These are phyloP conservation scores for Silvanus unidentatus DNA, from an alignment of 2,888 invertebrate genomes.

Conservation along the genomic window DNA sequence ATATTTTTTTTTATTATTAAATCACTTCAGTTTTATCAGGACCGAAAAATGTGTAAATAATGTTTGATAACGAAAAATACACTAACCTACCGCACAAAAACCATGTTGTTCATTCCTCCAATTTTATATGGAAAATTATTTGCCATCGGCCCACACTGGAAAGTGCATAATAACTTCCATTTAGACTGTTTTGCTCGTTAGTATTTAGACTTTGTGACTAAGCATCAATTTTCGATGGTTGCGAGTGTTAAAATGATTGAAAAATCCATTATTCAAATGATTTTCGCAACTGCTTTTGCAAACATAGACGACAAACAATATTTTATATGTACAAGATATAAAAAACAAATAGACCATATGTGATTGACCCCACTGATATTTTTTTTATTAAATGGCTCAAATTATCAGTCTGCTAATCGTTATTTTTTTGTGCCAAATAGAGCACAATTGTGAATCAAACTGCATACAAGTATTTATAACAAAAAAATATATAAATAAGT, in stretches of 20 bases:
- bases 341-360: constrained; percentile 43
- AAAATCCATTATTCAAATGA: constrained; percentile 19
- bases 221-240: too few relatives aligned
- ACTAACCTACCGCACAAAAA: constrained; percentile 31
- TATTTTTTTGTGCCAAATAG: constrained; percentile 20
- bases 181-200: too few relatives aligned
- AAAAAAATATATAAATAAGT: too few relatives aligned
- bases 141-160: too few relatives aligned
- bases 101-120: constrained; percentile 4
- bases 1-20: too few relatives aligned
- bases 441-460: constrained; percentile 7
- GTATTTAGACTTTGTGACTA: too few relatives aligned
- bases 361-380: constrained; percentile 39
- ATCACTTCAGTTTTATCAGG: background rate
- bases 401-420: constrained; percentile 27
- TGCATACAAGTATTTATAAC: too few relatives aligned
- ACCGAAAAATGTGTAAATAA: constrained; percentile 15
- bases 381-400: constrained; percentile 16
- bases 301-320: constrained; percentile 39
- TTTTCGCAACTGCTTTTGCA: constrained; percentile 38
- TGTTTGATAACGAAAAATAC: constrained; percentile 19
- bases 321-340: constrained; percentile 31
- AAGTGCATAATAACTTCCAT: too few relatives aligned
- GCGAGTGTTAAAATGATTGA: background rate
- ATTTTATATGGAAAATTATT: too few relatives aligned